phyloP scores from a whole-genome alignment of 1,140 invertebrate genomes.

The Hylyphantes graminicola region DNA sequence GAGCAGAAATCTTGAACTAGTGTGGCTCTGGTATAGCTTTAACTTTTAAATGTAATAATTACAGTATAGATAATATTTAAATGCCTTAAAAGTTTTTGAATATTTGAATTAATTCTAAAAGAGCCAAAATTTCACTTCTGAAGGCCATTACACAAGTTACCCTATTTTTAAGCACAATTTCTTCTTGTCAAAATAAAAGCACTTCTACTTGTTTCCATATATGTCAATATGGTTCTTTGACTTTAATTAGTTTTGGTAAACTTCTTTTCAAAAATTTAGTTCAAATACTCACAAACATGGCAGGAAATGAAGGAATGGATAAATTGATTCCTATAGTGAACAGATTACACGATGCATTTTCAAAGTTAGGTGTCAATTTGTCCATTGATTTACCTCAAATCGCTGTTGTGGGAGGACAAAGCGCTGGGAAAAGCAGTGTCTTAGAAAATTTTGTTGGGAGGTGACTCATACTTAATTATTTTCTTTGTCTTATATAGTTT shows the following conservation, averaged over 20 bases:
- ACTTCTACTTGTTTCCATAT: constrained; percentile 24
- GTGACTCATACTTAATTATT: constrained; percentile 74
- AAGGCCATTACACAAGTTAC: neutral
- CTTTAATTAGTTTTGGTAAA: constrained; percentile 43
- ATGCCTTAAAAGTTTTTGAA: no score
- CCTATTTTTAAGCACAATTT: neutral
- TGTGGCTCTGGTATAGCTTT: neutral
- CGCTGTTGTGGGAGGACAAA: constrained; percentile 98
- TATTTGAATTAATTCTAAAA: no score
- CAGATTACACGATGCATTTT: constrained; percentile 99
- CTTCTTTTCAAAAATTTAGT: constrained; percentile 16
- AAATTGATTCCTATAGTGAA: constrained; percentile 98
- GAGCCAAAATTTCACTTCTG: no score
- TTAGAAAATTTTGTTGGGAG: constrained; percentile 99
- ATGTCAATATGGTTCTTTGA: constrained; percentile 50
- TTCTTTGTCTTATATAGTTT: neutral
- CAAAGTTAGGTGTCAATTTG: constrained; percentile 95
- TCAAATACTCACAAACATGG: constrained; percentile 45
- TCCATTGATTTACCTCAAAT: constrained; percentile 99
- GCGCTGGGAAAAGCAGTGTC: constrained; percentile 98
- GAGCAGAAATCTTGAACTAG: neutral
- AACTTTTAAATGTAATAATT: neutral
- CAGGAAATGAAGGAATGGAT: constrained; percentile 91
- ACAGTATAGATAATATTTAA: neutral
- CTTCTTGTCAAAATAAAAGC: neutral